Conservation (phyloP, 2,797 vertebrate genomes). For the Acipenser oxyrinchus region DNA sequence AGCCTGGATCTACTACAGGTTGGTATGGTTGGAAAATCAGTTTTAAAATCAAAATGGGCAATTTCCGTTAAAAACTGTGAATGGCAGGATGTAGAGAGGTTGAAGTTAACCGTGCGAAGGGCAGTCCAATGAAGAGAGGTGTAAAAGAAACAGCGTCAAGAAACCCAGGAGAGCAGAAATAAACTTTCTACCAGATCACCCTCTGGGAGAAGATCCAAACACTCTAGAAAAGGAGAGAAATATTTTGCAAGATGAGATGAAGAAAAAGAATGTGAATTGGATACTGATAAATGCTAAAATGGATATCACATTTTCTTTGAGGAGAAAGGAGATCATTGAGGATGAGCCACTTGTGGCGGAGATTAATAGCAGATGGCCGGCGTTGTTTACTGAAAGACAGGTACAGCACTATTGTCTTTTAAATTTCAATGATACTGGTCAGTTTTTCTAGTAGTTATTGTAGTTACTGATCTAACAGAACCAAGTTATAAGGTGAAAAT, state of each 20-base stretch:
- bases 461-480: slow-evolving; percentile 6
- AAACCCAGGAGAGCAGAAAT: slow-evolving; percentile 15
- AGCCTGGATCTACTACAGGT: no score
- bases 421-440: no score
- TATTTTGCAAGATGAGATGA: slow-evolving; percentile 19
- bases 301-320: slow-evolving; percentile 16
- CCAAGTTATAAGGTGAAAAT: slow-evolving; percentile 3
- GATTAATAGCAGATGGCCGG: slow-evolving; percentile 7
- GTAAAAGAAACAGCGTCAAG: slow-evolving; percentile 16
- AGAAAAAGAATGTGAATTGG: slow-evolving; percentile 19
- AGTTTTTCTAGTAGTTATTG: no score
- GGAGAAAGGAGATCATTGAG: slow-evolving; percentile 20
- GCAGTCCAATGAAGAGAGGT: slow-evolving; percentile 9
- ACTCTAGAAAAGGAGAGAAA: slow-evolving; percentile 19
- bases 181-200: slow-evolving; percentile 20
- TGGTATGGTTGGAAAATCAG: slow-evolving; percentile 21
- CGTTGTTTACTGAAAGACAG: slow-evolving; percentile 6
- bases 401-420: no score
- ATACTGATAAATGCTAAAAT: slow-evolving; percentile 15
- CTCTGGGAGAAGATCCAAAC: no score
- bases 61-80: slow-evolving; percentile 17
- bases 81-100: slow-evolving; percentile 13
- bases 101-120: slow-evolving; percentile 18
- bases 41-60: slow-evolving; percentile 17
- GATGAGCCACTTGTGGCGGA: slow-evolving; percentile 15